These are phyloP conservation scores for Sakesphorus luctuosus DNA, from an alignment of 2,113 vertebrate species.

Conservation along the genomic window DNA sequence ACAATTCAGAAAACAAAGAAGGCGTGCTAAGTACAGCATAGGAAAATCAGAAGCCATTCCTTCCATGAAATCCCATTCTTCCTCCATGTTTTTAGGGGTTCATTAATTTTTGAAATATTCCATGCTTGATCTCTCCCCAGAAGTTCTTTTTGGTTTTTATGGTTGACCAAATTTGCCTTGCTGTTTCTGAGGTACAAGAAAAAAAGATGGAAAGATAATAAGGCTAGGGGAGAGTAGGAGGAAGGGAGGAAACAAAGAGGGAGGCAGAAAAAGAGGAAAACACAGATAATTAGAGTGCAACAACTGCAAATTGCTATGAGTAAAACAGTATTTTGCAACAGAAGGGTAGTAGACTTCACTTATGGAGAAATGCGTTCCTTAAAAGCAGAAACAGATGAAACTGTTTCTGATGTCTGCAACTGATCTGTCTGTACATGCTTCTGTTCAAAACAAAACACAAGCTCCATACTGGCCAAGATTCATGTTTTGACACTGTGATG, in stretches of 20 bases:
- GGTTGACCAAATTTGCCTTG: background rate
- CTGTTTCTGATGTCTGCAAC: background rate
- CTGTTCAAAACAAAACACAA: background rate
- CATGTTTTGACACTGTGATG: background rate
- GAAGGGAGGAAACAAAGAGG: background rate
- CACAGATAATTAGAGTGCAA: background rate
- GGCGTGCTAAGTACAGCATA: background rate
- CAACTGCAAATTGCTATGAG: background rate
- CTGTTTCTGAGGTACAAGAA: background rate
- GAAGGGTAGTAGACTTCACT: background rate
- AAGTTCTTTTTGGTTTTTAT: background rate
- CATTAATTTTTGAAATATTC: slow-evolving; percentile 22
- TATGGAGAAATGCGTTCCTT: background rate
- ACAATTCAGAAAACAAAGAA: background rate
- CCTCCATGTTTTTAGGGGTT: background rate
- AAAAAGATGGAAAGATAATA: background rate
- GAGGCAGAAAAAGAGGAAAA: background rate
- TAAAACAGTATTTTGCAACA: background rate
- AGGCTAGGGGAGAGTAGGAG: background rate
- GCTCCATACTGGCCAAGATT: background rate
- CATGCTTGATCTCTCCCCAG: background rate
- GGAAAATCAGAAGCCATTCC: background rate
- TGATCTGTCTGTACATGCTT: background rate
- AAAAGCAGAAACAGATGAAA: background rate
- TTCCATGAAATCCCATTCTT: background rate